Evolutionary conservation across 2,113 vertebrate genomes (phyloP), one percentile per base, ranked within the genome.

Genomic region (Glaucidium brasilianum): DNA sequence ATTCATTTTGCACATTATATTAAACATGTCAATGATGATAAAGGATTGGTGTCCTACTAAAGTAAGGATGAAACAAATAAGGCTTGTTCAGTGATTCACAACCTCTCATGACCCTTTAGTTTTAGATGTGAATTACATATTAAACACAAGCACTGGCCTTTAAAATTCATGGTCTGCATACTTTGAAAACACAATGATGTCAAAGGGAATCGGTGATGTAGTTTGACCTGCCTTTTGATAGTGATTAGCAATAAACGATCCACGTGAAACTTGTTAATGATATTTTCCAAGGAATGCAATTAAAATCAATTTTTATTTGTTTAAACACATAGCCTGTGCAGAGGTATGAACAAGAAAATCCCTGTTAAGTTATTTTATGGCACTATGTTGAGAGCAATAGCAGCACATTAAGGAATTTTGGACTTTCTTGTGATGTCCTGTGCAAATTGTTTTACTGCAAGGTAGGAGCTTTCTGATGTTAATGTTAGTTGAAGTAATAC

Each of bases 331-430:
- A 96, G 87, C 75, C 95, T 91, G 85, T 97, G 96, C 96, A 97
- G 96, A 98, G 95, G 96, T 98, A 98, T 95, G 98, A 99, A 98
- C 97, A 98, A 98, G 98, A 98, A 99, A 98, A 99, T 98, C 98
- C 97, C 97, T 98, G 97, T 98, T 98, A 98, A 98, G 97, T 98
- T 98, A 97, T 98, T 98, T 99, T 98, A 97, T 98, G 63, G 79
- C 97, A 98, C 96, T 98, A 82, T 98, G 98, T 98, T 90, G 98
- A 95, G 95, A 98, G 95, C 96, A 97, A 74, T 95, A 84, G 58
- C 96, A 96, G 82, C 55, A 77, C 17, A 41, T 92, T 98, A 97
- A 85, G 96, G 98, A 99, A 99, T 99, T 97, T 98, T 39, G 12
- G 93, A 43, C 91, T 89, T 58, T 89, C 81, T 34, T 88, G 96